Evolutionary conservation across 2,797 vertebrate genomes (phyloP).

Genomic region (Diplodus puntazzo): DNA sequence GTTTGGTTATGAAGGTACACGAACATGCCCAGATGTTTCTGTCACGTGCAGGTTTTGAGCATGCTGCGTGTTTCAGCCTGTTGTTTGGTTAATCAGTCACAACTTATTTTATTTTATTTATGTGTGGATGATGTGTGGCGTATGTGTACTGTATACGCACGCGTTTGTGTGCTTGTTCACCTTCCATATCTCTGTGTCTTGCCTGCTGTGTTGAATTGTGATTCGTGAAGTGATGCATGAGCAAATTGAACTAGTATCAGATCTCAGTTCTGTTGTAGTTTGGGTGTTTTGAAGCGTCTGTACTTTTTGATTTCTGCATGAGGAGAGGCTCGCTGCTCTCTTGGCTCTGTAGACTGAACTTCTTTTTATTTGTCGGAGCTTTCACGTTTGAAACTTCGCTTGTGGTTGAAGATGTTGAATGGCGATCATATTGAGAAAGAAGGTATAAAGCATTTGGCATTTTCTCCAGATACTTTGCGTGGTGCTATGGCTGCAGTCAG

Average conservation of each 20-base stretch:
- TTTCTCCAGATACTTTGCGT: constrained; percentile 87
- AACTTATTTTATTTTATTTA: background rate
- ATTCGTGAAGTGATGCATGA: constrained; percentile 47
- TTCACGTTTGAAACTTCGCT: background rate
- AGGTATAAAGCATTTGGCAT: constrained; percentile 76
- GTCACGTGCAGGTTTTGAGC: constrained; percentile 35
- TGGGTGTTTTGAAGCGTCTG: background rate
- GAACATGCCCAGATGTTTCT: background rate
- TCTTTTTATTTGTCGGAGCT: background rate
- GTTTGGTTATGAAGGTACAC: constrained; percentile 93
- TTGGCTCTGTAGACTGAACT: background rate
- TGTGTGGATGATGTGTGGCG: background rate
- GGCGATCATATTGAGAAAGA: background rate
- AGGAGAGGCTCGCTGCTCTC: constrained; percentile 8
- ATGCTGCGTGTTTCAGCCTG: constrained; percentile 41
- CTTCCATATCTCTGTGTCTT: constrained; percentile 1
- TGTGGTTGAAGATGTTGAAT: background rate
- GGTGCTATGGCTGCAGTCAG: constrained; percentile 85
- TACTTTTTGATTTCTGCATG: constrained; percentile 54
- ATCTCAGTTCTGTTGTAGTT: background rate
- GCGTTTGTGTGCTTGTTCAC: constrained; percentile 15
- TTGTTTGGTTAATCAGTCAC: background rate
- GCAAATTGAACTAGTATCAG: background rate
- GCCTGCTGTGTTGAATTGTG: constrained; percentile 24
- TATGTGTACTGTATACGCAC: background rate